Evolutionary conservation across 2,888 invertebrate species (phyloP), one percentile per base, ranked within the genome.

Genomic region (Apotomis turbidana): DNA sequence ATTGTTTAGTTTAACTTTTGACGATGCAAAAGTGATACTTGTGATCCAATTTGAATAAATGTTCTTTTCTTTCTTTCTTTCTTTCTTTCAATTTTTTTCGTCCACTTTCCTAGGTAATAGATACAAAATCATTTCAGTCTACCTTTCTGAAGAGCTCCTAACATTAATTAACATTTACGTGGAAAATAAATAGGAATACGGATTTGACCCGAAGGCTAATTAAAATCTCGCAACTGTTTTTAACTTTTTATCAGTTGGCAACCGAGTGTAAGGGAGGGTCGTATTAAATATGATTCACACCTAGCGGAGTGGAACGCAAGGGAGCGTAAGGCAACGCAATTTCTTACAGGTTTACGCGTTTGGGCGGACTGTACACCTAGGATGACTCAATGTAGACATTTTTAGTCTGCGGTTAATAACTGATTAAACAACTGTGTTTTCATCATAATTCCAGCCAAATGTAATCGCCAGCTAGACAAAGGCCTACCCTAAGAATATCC

Each of bases 211-310:
- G 46, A 55, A 54, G 55, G 55, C 49, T 71, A 49, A 66, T 71
- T 71, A 71, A 71, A 71, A 67, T 55, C 27, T 67, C 54, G 60
- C 46, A 9, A 55, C 71, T 71, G 55, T 60, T 67, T 41, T 71
- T 71, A 64, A 58, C 66, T 60, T 66, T 71, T 66, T 66, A 66
- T 71, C 64, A 63, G 69, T 57, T 63, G 15, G 41, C 57, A 57
- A 13, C 49, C 49, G 10, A 49, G 10, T 49, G 49, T 49, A 49
- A 49, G 49, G 49, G 49, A 27, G 49, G 49, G 49, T 9, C 49
- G 49, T 49, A 49, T 49, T 9, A 49, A 49, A 49, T 49, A 49
- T 49, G 49, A 49, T 49, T 49, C 9, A 49, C 49, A 49, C 49
- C 49, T 10, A 49, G 9, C 6, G 10, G 49, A 49, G 49, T 1